Evolutionary conservation across 2,888 invertebrate species (phyloP).

Genomic region (Sarcophaga carnaria): DNA sequence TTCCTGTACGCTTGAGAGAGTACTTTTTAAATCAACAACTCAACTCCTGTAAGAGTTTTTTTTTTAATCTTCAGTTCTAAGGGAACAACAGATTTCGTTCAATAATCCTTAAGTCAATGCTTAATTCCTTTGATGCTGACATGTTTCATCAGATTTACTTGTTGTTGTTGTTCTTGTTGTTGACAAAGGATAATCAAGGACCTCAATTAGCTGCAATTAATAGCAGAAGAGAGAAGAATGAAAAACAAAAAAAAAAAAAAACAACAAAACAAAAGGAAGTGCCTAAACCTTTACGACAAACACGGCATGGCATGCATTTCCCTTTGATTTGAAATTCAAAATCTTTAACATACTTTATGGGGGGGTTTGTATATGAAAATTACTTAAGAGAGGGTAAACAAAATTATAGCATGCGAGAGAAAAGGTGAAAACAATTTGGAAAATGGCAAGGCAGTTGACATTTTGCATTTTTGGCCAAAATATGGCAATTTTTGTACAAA

Average conservation of each 20-base stretch:
- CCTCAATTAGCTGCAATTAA: slow-evolving; percentile 66
- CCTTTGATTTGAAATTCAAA: slow-evolving; percentile 6
- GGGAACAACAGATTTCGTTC: not conserved
- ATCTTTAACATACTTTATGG: slow-evolving; percentile 45
- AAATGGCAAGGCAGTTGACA: not conserved
- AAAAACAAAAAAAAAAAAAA: slow-evolving; percentile 3
- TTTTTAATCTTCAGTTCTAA: not conserved
- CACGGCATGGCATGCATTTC: slow-evolving; percentile 12
- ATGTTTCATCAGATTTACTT: slow-evolving; percentile 44
- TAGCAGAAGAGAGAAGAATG: slow-evolving; percentile 17
- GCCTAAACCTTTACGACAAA: not conserved
- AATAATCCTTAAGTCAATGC: slow-evolving; percentile 28
- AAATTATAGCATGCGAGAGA: slow-evolving; percentile 51
- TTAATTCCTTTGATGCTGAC: not conserved
- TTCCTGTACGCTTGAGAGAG: no score
- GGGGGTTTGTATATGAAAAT: not conserved
- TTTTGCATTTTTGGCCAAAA: not conserved
- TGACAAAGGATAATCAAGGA: slow-evolving; percentile 57
- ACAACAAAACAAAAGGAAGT: slow-evolving; percentile 27
- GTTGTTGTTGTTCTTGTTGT: not conserved
- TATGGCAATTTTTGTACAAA: no score
- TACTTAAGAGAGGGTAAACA: not conserved
- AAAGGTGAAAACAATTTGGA: slow-evolving; percentile 30
- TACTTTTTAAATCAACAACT: no score
- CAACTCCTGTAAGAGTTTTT: no score